These are phyloP conservation scores for Gambusia holbrooki DNA, from an alignment of 2,113 vertebrate genomes.

Conservation along the genomic window DNA sequence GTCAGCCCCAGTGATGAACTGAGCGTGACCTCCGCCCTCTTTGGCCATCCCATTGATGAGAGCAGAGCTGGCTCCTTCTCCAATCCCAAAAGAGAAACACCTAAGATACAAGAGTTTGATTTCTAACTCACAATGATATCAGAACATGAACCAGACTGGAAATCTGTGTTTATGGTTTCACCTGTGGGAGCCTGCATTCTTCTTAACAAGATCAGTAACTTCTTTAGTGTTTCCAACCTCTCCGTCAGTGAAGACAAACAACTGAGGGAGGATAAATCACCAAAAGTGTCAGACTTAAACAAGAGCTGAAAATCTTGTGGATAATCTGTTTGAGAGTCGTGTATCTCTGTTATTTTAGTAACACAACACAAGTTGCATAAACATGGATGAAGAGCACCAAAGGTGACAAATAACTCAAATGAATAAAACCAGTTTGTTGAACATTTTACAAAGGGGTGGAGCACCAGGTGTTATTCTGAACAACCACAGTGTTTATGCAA, in stretches of 20 bases:
- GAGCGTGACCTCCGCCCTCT: constrained; percentile 77
- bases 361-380: too few species aligned
- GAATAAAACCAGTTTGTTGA: neutral
- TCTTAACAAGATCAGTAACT: constrained; percentile 79
- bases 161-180: constrained; percentile 39
- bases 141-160: neutral
- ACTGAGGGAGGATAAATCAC: constrained; percentile 55
- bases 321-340: neutral
- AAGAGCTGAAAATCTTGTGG: neutral
- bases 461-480: neutral
- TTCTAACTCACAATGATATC: neutral
- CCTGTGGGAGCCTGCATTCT: constrained; percentile 81
- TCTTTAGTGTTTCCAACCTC: constrained; percentile 82
- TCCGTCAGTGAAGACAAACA: constrained; percentile 91
- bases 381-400: neutral
- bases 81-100: constrained; percentile 81
- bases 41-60: constrained; percentile 61
- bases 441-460: neutral
- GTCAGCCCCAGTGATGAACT: constrained; percentile 85
- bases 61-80: constrained; percentile 24
- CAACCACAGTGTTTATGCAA: neutral
- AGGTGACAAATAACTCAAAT: neutral
- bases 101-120: constrained; percentile 55
- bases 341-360: neutral
- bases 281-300: neutral